Conservation (phyloP, 2,113 vertebrate species). For the Chlamydotis undulata region DNA sequence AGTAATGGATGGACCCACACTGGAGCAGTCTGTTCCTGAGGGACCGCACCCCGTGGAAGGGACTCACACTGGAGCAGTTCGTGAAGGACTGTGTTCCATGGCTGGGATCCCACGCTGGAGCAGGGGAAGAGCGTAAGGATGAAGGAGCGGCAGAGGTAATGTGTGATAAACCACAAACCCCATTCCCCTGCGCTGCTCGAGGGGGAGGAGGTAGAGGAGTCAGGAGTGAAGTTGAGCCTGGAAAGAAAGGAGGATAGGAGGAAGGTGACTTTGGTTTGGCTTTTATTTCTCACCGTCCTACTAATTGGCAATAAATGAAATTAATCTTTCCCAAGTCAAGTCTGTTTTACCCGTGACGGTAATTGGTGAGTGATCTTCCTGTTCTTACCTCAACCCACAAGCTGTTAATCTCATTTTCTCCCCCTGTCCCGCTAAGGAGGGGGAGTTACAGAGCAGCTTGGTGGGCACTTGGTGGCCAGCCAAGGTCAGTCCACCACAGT, state of each 20-base stretch:
- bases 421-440: not conserved
- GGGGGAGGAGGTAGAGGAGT: not conserved
- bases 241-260: not conserved
- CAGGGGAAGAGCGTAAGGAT: not conserved
- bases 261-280: not conserved
- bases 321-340: not conserved
- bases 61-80: not conserved
- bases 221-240: not conserved
- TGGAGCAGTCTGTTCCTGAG: not conserved
- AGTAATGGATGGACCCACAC: too few relatives aligned
- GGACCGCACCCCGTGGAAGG: not conserved
- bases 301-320: not conserved
- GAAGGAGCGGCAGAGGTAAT: not conserved
- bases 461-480: not conserved
- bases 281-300: not conserved
- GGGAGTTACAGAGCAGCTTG: not conserved
- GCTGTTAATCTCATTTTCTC: not conserved
- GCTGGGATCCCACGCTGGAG: rapidly evolving
- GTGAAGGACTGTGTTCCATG: not conserved
- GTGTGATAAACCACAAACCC: rapidly evolving
- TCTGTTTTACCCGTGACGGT: not conserved
- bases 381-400: not conserved
- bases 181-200: rapidly evolving
- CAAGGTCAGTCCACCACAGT: not conserved
- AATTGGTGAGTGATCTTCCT: not conserved